phyloP scores from a whole-genome alignment of 2,113 vertebrate genomes.

The Hymenochirus boettgeri region DNA sequence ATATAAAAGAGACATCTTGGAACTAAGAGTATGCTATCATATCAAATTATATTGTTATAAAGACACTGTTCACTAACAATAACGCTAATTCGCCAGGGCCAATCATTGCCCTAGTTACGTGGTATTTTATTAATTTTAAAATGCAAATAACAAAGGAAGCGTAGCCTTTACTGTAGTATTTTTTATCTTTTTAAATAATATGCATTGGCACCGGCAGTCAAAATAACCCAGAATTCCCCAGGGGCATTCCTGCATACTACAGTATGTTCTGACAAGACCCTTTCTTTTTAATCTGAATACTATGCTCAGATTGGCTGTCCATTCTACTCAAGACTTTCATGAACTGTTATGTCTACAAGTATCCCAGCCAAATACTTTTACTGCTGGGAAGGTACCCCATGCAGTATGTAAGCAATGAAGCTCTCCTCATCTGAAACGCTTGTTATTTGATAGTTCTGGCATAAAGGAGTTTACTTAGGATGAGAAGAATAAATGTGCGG shows the following conservation, averaged over 20 bases:
- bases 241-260: not conserved
- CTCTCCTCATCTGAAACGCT: not conserved
- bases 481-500: conserved; percentile 59
- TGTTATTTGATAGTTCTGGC: conserved; percentile 43
- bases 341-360: not conserved
- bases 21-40: no score
- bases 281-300: not conserved
- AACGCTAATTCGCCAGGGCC: no score
- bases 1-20: no score
- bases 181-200: no score
- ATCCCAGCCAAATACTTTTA: not conserved
- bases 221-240: conserved; percentile 3
- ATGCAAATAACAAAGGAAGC: no score
- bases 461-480: conserved; percentile 67
- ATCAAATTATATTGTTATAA: no score
- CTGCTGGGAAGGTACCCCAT: not conserved
- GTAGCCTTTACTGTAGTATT: no score
- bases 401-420: not conserved
- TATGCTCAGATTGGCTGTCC: not conserved
- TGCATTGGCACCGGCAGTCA: not conserved
- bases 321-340: not conserved
- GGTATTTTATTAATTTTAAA: no score
- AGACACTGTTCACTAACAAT: no score
- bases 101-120: no score
- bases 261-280: not conserved